phyloP scores from a whole-genome alignment of 2,888 invertebrate species.

The Petrolisthes cinctipes region DNA sequence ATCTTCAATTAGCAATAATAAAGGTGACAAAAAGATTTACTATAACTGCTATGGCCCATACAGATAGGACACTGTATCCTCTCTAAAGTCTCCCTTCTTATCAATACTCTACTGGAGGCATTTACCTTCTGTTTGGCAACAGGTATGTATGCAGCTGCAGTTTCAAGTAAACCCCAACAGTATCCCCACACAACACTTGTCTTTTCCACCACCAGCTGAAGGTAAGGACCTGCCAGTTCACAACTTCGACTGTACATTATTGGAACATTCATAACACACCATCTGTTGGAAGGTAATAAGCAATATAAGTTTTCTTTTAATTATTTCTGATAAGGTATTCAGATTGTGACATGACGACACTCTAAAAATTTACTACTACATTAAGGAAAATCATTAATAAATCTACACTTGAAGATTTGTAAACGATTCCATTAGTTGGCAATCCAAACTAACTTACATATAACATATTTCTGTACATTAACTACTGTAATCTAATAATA shows the following conservation, averaged over 20 bases:
- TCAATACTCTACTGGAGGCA: background rate
- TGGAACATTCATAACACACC: slow-evolving; percentile 36
- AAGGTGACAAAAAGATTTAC: background rate
- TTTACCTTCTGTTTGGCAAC: slow-evolving; percentile 28
- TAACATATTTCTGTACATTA: no score
- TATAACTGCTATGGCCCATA: background rate
- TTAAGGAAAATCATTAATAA: no score
- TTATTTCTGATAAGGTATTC: no score
- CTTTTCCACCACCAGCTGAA: slow-evolving; percentile 40
- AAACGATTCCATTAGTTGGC: no score
- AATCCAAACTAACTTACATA: no score
- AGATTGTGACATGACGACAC: no score
- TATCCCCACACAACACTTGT: slow-evolving; percentile 4
- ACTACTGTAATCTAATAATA: no score
- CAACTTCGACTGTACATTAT: slow-evolving; percentile 42
- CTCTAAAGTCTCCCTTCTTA: no score
- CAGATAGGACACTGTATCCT: background rate
- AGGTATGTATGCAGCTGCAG: slow-evolving; percentile 29
- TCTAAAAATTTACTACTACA: no score
- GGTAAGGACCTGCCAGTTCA: slow-evolving; percentile 42
- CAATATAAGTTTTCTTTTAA: no score
- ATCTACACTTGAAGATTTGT: no score
- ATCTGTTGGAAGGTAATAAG: slow-evolving; percentile 12
- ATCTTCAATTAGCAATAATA: background rate
- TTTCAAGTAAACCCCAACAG: slow-evolving; percentile 15